phyloP scores from a whole-genome alignment of 1,140 invertebrate species.

The Saccostrea glomerata region DNA sequence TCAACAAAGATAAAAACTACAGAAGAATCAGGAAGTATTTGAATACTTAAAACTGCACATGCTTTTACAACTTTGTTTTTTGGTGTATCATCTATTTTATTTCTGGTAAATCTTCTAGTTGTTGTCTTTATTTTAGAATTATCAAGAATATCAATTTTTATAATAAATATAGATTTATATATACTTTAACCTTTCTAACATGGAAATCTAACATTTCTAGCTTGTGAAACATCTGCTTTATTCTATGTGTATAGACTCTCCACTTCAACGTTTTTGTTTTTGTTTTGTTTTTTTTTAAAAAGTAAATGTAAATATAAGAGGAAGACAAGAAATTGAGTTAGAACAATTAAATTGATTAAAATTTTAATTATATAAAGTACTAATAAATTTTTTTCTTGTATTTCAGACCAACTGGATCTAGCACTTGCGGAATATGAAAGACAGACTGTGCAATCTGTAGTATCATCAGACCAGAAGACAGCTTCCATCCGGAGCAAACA shows the following conservation, averaged over 20 bases:
- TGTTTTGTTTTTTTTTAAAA: no score
- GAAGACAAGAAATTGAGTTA: neutral
- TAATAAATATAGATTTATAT: neutral
- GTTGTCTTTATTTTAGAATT: slow-evolving; percentile 1
- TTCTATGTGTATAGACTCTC: neutral
- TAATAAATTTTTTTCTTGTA: slow-evolving; percentile 46
- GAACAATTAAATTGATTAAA: neutral
- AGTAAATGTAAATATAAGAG: neutral
- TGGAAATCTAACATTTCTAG: neutral
- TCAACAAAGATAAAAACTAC: no score
- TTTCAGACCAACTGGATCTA: slow-evolving; percentile 74
- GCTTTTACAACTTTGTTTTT: neutral
- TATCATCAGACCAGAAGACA: slow-evolving; percentile 66
- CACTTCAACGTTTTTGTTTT: neutral
- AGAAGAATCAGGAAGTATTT: neutral
- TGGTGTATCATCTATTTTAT: neutral
- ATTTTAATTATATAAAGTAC: neutral
- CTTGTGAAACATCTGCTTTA: neutral
- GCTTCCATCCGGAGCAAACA: slow-evolving; percentile 76
- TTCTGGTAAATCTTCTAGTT: neutral
- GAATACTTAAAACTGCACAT: neutral
- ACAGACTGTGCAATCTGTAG: slow-evolving; percentile 29
- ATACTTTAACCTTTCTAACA: neutral
- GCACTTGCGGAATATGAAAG: slow-evolving; percentile 71
- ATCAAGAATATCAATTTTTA: neutral